phyloP scores from a whole-genome alignment of 2,888 invertebrate genomes.

The Exephanes ischioxanthus region DNA sequence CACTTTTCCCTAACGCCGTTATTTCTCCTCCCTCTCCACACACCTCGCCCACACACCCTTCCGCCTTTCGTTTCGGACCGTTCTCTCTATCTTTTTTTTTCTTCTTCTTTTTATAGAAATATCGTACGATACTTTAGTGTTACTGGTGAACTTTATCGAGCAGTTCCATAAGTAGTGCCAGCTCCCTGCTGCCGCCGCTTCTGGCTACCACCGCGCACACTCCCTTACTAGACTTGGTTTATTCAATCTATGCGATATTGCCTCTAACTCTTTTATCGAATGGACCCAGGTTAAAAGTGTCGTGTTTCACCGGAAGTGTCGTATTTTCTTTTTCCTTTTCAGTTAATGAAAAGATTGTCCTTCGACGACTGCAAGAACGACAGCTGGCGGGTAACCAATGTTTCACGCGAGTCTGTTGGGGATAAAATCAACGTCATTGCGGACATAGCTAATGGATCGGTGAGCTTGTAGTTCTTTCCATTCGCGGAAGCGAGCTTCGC shows the following conservation, averaged over 20 bases:
- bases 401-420: conserved; percentile 40
- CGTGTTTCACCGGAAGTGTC: conserved; percentile 38
- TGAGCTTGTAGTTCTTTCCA: conserved; percentile 7
- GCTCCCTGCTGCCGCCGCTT: conserved; percentile 13
- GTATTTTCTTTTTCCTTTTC: no score
- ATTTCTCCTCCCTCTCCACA: neutral
- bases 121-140: conserved; percentile 61
- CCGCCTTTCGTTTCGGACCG: conserved; percentile 48
- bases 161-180: conserved; percentile 46
- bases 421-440: conserved; percentile 53
- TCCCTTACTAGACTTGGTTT: conserved; percentile 10
- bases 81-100: conserved; percentile 6
- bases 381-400: conserved; percentile 55
- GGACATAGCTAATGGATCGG: conserved; percentile 50
- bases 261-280: conserved; percentile 23
- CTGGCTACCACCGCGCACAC: neutral
- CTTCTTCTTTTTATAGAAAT: conserved; percentile 48
- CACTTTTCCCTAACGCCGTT: conserved; percentile 44
- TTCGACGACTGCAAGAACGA: conserved; percentile 58
- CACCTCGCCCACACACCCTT: neutral
- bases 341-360: conserved; percentile 53
- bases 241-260: conserved; percentile 23
- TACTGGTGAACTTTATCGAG: conserved; percentile 58
- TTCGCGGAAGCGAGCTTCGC: neutral
- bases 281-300: neutral